Evolutionary conservation across 2,888 invertebrate genomes (phyloP).

Genomic region (Ormyrus rosae): DNA sequence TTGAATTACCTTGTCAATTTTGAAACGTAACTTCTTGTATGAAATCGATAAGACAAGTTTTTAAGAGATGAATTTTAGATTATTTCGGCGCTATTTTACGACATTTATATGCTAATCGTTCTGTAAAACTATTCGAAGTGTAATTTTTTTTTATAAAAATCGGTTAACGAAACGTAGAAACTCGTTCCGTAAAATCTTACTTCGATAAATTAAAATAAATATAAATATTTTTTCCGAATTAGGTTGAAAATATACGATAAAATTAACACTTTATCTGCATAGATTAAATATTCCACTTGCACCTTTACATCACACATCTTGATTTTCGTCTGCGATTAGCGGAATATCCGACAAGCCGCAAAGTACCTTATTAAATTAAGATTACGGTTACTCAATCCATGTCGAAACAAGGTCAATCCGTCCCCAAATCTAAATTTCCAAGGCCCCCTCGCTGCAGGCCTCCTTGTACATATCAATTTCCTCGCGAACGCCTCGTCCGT

Average conservation of each 20-base stretch:
- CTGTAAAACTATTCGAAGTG: too few relatives aligned
- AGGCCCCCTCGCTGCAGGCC: neutral
- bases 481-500: too few relatives aligned
- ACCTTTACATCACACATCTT: too few relatives aligned
- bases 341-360: too few relatives aligned
- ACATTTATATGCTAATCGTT: neutral
- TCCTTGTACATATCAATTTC: too few relatives aligned
- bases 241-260: neutral
- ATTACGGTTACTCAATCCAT: neutral
- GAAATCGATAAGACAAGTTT: neutral
- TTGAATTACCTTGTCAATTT: neutral
- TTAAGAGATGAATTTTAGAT: constrained; percentile 7
- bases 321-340: too few relatives aligned
- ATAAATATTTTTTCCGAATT: too few relatives aligned
- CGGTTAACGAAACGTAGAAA: neutral
- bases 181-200: neutral
- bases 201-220: too few relatives aligned
- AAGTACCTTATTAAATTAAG: too few relatives aligned
- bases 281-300: too few relatives aligned
- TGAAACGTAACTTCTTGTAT: neutral
- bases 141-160: neutral
- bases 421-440: neutral
- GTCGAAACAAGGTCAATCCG: neutral
- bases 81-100: neutral
- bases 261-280: too few relatives aligned